Percentiles rank a stretch among this genome's conserved stretches.
Conservation (phyloP, 2,888 invertebrate species). For the Chironomus tentans region DNA sequence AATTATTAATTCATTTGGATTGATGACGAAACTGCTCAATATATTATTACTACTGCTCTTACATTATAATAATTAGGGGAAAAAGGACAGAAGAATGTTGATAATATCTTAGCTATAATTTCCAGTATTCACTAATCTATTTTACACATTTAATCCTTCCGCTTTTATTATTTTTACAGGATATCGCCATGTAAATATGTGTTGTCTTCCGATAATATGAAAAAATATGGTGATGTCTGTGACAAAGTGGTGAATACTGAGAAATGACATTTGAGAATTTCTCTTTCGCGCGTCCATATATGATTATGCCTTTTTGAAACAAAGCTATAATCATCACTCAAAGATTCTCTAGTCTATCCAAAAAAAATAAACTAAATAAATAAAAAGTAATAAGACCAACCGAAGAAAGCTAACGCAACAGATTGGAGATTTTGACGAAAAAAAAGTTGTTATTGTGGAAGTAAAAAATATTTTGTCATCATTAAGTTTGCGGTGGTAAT, state of each 20-base stretch:
- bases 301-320: no score
- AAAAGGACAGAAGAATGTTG: background rate
- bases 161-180: slow-evolving; percentile 24
- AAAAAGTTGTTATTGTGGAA: background rate
- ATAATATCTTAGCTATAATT: background rate
- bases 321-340: no score
- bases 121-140: slow-evolving; percentile 19
- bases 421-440: background rate
- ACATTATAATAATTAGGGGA: no score
- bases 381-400: background rate
- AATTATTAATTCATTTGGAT: background rate
- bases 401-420: background rate
- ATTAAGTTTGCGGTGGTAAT: slow-evolving; percentile 24
- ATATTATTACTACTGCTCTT: no score
- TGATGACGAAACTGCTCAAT: no score
- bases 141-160: slow-evolving; percentile 1
- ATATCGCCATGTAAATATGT: slow-evolving; percentile 1
- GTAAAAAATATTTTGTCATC: slow-evolving; percentile 6
- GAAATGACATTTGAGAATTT: background rate
- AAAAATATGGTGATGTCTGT: background rate
- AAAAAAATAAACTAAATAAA: no score
- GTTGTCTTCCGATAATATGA: background rate
- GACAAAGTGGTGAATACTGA: background rate
- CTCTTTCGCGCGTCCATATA: background rate
- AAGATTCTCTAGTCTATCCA: no score